Conservation (phyloP, 2,888 invertebrate genomes). For the Sesia apiformis region DNA sequence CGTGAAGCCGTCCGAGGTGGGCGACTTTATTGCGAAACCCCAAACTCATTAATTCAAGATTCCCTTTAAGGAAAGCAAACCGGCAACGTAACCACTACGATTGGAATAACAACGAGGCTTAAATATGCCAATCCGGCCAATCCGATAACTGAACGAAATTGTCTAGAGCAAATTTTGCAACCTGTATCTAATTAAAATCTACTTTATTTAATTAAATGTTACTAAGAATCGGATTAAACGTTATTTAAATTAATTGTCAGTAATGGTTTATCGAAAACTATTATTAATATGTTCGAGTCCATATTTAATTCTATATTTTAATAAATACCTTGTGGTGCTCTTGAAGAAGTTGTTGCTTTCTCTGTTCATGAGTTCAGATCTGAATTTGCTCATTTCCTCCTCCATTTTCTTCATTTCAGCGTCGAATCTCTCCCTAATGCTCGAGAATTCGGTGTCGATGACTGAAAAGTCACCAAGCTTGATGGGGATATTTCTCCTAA, state of each 20-base stretch:
- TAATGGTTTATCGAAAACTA: not conserved
- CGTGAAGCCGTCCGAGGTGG: conserved; percentile 38
- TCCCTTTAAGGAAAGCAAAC: conserved; percentile 59
- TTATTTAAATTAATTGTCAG: conserved; percentile 3
- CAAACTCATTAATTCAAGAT: conserved; percentile 65
- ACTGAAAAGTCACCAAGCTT: conserved; percentile 95
- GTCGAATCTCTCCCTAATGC: conserved; percentile 95
- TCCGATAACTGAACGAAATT: not conserved
- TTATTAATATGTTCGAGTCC: conserved; percentile 4
- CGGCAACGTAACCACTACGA: conserved; percentile 38
- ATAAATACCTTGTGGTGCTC: conserved; percentile 87
- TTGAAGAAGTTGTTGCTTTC: conserved; percentile 94
- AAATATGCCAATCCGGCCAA: conserved; percentile 12
- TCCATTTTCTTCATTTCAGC: conserved; percentile 99
- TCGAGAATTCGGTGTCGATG: conserved; percentile 96
- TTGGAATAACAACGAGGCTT: conserved; percentile 46
- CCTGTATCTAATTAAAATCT: conserved; percentile 1
- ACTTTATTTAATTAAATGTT: not conserved
- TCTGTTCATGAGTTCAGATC: conserved; percentile 93
- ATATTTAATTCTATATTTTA: conserved; percentile 1
- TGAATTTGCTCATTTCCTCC: conserved; percentile 97
- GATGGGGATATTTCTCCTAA: conserved; percentile 93
- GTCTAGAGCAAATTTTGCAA: not conserved
- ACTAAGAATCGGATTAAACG: not conserved
- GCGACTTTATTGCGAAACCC: conserved; percentile 54